Evolutionary conservation across 2,888 invertebrate genomes (phyloP).

Genomic region (Melinopterus prodromus): DNA sequence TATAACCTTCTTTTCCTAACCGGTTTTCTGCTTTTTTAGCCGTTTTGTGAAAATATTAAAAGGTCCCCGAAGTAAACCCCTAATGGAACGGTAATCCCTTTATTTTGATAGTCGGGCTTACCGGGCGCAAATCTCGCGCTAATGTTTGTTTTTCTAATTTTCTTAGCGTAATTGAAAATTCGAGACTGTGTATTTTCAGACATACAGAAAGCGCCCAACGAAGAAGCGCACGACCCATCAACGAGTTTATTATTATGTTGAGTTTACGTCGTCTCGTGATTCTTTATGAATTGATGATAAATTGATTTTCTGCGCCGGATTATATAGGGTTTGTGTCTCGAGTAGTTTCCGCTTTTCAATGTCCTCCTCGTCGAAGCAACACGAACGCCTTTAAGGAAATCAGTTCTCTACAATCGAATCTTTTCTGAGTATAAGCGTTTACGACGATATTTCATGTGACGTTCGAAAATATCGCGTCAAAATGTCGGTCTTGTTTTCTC

Average conservation of each 20-base stretch:
- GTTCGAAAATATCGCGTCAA: no score
- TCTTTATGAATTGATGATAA: slow-evolving; percentile 27
- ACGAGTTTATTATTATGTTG: slow-evolving; percentile 38
- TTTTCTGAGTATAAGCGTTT: no score
- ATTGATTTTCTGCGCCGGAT: no score
- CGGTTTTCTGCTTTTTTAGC: neutral
- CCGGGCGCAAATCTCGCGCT: slow-evolving; percentile 19
- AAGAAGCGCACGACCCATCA: neutral
- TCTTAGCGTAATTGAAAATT: slow-evolving; percentile 39
- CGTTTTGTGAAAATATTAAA: slow-evolving; percentile 27
- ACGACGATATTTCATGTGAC: no score
- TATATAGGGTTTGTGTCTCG: no score
- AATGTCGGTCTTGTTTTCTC: no score
- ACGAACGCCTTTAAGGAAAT: no score
- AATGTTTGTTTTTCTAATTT: slow-evolving; percentile 37
- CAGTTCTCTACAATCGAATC: no score
- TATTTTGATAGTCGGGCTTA: slow-evolving; percentile 31
- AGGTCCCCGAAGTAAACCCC: slow-evolving; percentile 28
- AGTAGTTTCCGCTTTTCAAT: no score
- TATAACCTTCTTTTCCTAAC: neutral
- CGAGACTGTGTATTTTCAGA: slow-evolving; percentile 36
- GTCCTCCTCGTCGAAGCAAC: no score
- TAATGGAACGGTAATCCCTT: slow-evolving; percentile 35
- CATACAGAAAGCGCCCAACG: neutral
- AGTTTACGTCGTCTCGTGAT: slow-evolving; percentile 14